Percentiles rank a stretch among this genome's conserved stretches.
Evolutionary conservation across 2,797 vertebrate species (phyloP).

Genomic region (Melanotaenia pygmaea): DNA sequence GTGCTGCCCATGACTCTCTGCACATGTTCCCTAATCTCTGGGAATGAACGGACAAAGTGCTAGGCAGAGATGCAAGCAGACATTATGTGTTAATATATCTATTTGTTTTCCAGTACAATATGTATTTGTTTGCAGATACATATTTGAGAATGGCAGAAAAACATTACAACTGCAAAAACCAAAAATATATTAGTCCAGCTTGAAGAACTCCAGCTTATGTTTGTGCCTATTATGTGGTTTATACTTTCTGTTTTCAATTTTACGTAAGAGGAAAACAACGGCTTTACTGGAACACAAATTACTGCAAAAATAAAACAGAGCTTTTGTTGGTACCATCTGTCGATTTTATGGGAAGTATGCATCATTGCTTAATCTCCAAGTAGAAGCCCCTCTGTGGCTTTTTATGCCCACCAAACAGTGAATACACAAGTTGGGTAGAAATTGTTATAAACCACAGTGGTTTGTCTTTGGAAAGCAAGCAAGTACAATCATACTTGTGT

Average conservation of each 20-base stretch:
- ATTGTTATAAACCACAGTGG: background rate
- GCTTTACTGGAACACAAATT: slow-evolving; percentile 23
- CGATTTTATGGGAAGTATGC: background rate
- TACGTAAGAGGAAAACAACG: slow-evolving; percentile 4
- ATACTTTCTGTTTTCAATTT: slow-evolving; percentile 11
- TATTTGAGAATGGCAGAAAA: background rate
- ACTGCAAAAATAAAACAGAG: background rate
- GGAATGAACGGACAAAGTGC: slow-evolving; percentile 83
- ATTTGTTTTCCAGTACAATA: too few species aligned
- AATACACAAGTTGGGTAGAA: background rate
- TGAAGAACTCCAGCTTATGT: background rate
- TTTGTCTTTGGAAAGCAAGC: background rate
- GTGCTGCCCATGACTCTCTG: slow-evolving; percentile 77
- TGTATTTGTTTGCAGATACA: background rate
- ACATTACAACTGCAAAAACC: background rate
- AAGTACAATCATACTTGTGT: background rate
- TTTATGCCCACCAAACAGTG: background rate
- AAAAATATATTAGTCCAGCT: background rate
- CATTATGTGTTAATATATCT: background rate
- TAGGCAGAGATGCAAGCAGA: slow-evolving; percentile 53
- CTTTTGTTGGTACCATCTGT: slow-evolving; percentile 1
- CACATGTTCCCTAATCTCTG: slow-evolving; percentile 77
- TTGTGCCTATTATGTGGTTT: background rate
- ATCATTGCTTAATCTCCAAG: background rate
- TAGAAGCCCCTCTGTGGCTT: background rate